A percentile compares a stretch with the other conserved stretches of the same genome.
Evolutionary conservation across 2,113 vertebrate genomes (phyloP).

Genomic region (Chloroceryle aenea): DNA sequence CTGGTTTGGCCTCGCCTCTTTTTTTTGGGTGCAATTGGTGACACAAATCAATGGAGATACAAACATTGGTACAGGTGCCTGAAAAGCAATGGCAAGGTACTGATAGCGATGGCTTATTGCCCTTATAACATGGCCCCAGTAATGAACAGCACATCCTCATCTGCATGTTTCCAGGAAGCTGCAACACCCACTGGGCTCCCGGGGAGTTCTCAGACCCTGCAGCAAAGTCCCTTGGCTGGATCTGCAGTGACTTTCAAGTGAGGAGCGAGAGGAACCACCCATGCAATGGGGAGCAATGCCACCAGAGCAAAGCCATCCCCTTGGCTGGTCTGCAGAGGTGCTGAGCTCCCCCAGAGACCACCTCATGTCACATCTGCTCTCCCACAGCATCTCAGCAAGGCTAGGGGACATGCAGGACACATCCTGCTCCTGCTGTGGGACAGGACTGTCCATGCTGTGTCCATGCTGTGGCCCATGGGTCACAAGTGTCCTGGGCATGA

Average conservation of each 20-base stretch:
- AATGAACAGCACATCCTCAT: accelerated
- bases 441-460: too few relatives aligned
- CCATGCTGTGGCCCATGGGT: too few relatives aligned
- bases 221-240: accelerated
- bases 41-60: neutral
- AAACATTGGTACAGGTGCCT: neutral
- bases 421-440: neutral
- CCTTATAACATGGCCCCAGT: neutral
- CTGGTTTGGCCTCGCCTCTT: neutral
- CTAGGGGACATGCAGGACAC: neutral
- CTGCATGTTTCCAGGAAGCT: neutral
- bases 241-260: accelerated
- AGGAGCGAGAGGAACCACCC: neutral
- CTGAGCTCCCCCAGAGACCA: neutral
- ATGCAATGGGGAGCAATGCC: neutral
- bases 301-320: accelerated
- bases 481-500: accelerated
- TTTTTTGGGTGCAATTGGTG: neutral
- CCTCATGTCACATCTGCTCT: neutral
- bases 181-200: neutral
- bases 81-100: neutral
- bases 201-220: accelerated
- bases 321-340: neutral
- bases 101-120: neutral
- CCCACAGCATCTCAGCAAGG: neutral